These are phyloP conservation scores for Dorcus hopei DNA, from an alignment of 2,888 invertebrate species.

Conservation along the genomic window DNA sequence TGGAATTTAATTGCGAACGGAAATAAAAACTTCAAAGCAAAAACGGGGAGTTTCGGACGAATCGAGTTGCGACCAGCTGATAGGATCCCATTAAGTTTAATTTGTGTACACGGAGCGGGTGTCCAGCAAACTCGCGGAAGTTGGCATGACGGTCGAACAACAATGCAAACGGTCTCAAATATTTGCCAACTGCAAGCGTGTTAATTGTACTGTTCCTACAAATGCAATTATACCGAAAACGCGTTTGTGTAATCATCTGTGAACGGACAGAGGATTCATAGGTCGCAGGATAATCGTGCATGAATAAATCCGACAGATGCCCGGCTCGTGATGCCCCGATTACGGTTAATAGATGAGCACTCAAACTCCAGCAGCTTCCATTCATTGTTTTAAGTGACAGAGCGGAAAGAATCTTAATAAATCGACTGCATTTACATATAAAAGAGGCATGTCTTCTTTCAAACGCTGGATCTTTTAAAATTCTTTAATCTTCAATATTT, in stretches of 20 bases:
- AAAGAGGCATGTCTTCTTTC: too few species aligned
- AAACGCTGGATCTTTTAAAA: too few species aligned
- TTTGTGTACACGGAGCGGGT: not conserved
- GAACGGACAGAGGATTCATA: slow-evolving; percentile 11
- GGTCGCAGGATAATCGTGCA: not conserved
- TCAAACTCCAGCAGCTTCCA: too few species aligned
- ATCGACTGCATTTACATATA: too few species aligned
- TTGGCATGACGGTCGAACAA: slow-evolving; percentile 18
- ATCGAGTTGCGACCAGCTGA: not conserved
- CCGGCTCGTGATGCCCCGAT: too few species aligned
- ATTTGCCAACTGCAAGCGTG: slow-evolving; percentile 18
- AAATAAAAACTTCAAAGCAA: too few species aligned
- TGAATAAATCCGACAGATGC: not conserved
- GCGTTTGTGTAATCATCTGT: slow-evolving; percentile 14
- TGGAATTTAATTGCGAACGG: too few species aligned
- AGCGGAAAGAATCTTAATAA: too few species aligned
- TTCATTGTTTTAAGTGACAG: too few species aligned
- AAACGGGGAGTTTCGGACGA: too few species aligned
- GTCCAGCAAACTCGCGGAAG: slow-evolving; percentile 4
- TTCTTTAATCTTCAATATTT: too few species aligned
- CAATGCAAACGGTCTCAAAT: slow-evolving; percentile 17
- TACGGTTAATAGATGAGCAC: too few species aligned
- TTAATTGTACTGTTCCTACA: slow-evolving; percentile 21
- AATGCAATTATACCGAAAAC: slow-evolving; percentile 17
- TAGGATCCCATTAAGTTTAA: not conserved